Evolutionary conservation across 2,797 vertebrate genomes (phyloP).

Genomic region (Hirundo rustica): DNA sequence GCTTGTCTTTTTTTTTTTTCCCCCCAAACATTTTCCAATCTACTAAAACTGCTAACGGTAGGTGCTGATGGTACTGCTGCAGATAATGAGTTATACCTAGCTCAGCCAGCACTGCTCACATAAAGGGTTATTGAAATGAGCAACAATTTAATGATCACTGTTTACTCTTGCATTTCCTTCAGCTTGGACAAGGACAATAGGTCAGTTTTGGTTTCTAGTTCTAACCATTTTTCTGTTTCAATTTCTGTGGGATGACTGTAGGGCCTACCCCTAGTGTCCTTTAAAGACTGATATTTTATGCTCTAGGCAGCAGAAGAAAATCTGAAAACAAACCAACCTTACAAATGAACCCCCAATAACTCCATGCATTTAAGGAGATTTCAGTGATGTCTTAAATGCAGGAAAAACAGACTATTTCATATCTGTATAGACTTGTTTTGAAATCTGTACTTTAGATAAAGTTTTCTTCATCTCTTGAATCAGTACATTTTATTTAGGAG

Average conservation of each 20-base stretch:
- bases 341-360: rapidly evolving
- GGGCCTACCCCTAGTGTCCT: background rate
- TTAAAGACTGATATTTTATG: background rate
- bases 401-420: background rate
- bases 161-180: constrained; percentile 55
- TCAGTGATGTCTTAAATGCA: background rate
- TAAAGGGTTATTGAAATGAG: background rate
- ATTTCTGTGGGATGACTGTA: background rate
- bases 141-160: constrained; percentile 4
- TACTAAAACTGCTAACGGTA: constrained; percentile 1
- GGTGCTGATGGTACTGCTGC: constrained; percentile 33
- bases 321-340: background rate
- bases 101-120: background rate
- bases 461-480: background rate
- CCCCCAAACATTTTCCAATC: background rate
- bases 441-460: background rate
- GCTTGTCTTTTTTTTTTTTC: background rate
- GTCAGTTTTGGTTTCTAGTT: constrained; percentile 43
- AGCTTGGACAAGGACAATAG: constrained; percentile 46
- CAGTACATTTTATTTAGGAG: background rate
- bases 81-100: background rate
- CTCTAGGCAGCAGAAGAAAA: background rate
- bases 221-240: background rate
- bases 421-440: background rate
- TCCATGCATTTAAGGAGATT: background rate